phyloP scores from a whole-genome alignment of 2,888 invertebrate genomes.

The Stratiomys singularior region DNA sequence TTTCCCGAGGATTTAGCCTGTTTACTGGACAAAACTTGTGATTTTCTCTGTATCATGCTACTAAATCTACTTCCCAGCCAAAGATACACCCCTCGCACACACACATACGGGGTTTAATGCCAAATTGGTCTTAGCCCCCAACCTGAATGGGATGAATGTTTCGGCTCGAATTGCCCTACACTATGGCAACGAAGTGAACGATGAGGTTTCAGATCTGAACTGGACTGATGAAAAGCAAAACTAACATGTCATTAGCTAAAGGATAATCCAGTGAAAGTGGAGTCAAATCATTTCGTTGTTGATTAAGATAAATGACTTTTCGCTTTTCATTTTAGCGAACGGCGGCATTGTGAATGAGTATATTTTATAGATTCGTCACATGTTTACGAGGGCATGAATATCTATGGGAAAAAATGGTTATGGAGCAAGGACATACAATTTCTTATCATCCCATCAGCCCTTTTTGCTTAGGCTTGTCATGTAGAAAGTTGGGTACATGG shows the following conservation, averaged over 20 bases:
- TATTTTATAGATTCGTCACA: neutral
- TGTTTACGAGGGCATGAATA: neutral
- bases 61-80: neutral
- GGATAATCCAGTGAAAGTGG: slow-evolving; percentile 44
- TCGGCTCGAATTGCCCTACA: neutral
- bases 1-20: slow-evolving; percentile 15
- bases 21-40: slow-evolving; percentile 32
- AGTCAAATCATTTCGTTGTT: slow-evolving; percentile 43
- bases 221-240: slow-evolving; percentile 41
- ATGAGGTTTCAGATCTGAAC: slow-evolving; percentile 30
- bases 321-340: neutral
- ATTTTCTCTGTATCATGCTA: slow-evolving; percentile 24
- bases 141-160: neutral
- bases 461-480: too few relatives aligned
- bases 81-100: neutral
- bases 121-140: neutral
- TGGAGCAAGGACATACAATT: too few relatives aligned
- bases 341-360: neutral
- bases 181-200: slow-evolving; percentile 6
- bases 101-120: neutral
- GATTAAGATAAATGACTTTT: slow-evolving; percentile 42
- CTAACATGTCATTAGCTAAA: slow-evolving; percentile 45
- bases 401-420: neutral
- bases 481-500: too few relatives aligned
- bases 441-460: too few relatives aligned